These are phyloP conservation scores for Oncorhynchus mykiss DNA, from an alignment of 2,113 vertebrate species.

Conservation along the genomic window DNA sequence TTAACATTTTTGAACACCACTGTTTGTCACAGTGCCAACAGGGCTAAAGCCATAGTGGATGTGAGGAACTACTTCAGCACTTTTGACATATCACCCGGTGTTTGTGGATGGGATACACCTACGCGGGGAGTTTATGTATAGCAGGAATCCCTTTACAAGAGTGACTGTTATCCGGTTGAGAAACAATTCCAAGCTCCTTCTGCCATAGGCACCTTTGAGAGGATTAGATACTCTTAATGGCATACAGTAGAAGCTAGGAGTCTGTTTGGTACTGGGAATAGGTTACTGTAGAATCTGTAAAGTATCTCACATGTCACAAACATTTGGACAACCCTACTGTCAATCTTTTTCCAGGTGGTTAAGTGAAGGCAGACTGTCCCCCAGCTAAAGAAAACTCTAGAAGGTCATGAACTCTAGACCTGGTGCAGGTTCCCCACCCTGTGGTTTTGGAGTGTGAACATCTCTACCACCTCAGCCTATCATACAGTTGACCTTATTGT, in stretches of 20 bases:
- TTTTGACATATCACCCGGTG: slow-evolving; percentile 4
- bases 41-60: neutral
- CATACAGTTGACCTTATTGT: too few relatives aligned
- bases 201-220: too few relatives aligned
- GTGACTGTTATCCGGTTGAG: too few relatives aligned
- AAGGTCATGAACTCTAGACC: too few relatives aligned
- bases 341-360: too few relatives aligned
- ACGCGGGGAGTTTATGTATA: neutral
- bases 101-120: neutral
- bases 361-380: too few relatives aligned
- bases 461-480: too few relatives aligned
- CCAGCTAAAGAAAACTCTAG: too few relatives aligned
- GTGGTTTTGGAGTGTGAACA: neutral
- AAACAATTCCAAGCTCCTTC: too few relatives aligned
- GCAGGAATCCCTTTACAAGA: neutral
- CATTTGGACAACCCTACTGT: too few relatives aligned
- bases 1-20: neutral
- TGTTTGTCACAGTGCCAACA: slow-evolving; percentile 39
- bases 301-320: neutral
- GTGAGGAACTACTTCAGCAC: neutral
- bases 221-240: too few relatives aligned
- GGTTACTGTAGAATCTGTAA: neutral
- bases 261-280: neutral
- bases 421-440: neutral
- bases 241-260: too few relatives aligned